phyloP scores from a whole-genome alignment of 2,113 vertebrate genomes.

The Leucopternis melanops region DNA sequence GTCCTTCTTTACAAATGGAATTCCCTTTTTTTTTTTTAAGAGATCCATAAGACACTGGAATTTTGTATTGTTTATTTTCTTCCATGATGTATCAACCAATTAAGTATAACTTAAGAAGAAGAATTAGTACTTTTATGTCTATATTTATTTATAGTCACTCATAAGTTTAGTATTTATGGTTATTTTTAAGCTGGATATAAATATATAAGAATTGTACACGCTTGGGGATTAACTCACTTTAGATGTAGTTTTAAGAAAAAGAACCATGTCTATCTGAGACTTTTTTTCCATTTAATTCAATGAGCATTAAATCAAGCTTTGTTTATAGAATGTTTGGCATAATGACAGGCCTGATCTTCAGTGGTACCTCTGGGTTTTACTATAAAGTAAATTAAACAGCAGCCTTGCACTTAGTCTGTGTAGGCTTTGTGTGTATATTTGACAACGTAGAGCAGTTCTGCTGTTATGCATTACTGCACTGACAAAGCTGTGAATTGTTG shows the following conservation, averaged over 20 bases:
- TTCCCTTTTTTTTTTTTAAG: neutral
- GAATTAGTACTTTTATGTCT: neutral
- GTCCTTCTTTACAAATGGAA: neutral
- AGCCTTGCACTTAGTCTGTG: neutral
- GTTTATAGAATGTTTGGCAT: neutral
- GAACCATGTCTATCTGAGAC: neutral
- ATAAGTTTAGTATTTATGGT: neutral
- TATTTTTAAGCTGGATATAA: neutral
- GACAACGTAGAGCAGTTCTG: neutral
- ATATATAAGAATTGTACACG: neutral
- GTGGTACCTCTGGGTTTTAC: neutral
- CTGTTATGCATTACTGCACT: neutral
- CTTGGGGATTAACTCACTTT: neutral
- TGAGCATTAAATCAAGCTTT: neutral
- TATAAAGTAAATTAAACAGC: neutral
- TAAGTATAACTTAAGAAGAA: neutral
- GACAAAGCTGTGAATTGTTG: neutral
- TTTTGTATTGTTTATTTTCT: conserved; percentile 1
- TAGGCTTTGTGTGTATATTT: neutral
- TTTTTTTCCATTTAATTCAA: neutral
- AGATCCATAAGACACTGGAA: neutral
- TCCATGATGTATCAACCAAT: neutral
- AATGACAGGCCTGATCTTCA: conserved; percentile 2
- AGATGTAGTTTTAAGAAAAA: neutral
- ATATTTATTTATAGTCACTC: neutral